Conservation (phyloP, 2,888 invertebrate species). For the Flabesymbios commensalis region DNA sequence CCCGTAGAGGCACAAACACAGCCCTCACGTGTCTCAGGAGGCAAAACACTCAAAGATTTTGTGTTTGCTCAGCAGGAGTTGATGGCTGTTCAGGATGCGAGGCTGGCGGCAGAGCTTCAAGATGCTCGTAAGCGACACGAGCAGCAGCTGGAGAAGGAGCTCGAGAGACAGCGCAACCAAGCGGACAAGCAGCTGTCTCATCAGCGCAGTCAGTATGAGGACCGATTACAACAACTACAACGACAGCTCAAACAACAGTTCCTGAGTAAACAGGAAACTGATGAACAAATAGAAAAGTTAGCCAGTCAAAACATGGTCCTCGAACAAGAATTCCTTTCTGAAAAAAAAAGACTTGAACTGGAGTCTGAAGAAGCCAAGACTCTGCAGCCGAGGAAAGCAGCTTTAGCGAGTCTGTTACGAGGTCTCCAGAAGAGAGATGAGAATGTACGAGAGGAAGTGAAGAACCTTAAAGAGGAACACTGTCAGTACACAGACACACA, state of each 20-base stretch:
- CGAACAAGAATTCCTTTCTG: not conserved
- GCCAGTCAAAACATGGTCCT: too few species aligned
- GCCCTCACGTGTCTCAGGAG: too few species aligned
- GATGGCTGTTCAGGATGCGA: conserved; percentile 50
- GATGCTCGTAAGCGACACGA: conserved; percentile 39
- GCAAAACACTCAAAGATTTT: conserved; percentile 56
- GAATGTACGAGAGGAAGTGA: too few species aligned
- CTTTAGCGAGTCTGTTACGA: too few species aligned
- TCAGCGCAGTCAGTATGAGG: not conserved
- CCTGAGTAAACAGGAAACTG: too few species aligned
- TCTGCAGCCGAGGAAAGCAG: too few species aligned
- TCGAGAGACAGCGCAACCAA: conserved; percentile 39
- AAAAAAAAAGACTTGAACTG: not conserved
- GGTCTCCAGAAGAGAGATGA: too few species aligned
- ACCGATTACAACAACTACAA: not conserved
- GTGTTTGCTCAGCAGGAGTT: conserved; percentile 57
- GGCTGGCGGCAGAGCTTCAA: conserved; percentile 24
- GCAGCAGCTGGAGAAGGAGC: conserved; percentile 44
- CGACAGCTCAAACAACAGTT: too few species aligned
- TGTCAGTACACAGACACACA: too few species aligned
- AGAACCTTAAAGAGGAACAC: too few species aligned
- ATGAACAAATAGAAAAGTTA: too few species aligned
- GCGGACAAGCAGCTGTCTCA: conserved; percentile 36
- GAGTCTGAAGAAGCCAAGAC: not conserved
- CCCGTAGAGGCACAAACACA: too few species aligned